Base-by-base conservation (phyloP, 2,113 vertebrate species). In the Junco hyemalis region DNA sequence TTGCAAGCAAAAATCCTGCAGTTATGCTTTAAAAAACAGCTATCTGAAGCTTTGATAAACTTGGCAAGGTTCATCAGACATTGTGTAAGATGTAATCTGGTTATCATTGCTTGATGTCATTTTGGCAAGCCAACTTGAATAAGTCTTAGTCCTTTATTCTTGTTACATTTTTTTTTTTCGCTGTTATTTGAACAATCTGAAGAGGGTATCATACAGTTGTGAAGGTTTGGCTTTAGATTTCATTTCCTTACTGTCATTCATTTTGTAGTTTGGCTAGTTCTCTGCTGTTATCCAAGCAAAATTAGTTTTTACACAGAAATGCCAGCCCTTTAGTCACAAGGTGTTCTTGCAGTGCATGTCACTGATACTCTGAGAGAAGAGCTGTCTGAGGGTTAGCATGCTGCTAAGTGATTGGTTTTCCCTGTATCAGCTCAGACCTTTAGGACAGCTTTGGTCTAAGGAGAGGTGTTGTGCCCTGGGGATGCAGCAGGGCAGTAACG, bases 401-500 rank as follows among this genome's bases (percentile, higher is more conserved):
- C 35, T 81, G 56, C 24, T 35, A 9, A 47, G 45, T 21, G 45
- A 8, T 20, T 35, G 26, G 2, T 29, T 88, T 77, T 77, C 40
- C 22, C 31, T 4, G 1, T 50, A 20, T 40, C 38, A 33, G 47
- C 50, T 90, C 45, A 69, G 68, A 9, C 33, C 44, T 73, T 28
- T 19, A 40, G 64, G 9, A 11, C 44, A 54, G 42, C 40, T 81
- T 45, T 73, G 68, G 10, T 51, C 0, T 10, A 21, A 80, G 45
- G 66, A 18, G 53, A 17, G 7, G 5, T 36, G 50, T 65, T 69
- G 53, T 40, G 29, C 59, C 3, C 1, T 44, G 19, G 18, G 44
- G 63, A 14, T 22, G 23, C 2, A 5, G 6, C 3, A 1, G 35
- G 21, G 51, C n/a, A 79, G 6, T 90, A 35, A 86, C 0, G 0